Evolutionary conservation across 2,888 invertebrate genomes (phyloP).

Genomic region (Agrypnus murinus): DNA sequence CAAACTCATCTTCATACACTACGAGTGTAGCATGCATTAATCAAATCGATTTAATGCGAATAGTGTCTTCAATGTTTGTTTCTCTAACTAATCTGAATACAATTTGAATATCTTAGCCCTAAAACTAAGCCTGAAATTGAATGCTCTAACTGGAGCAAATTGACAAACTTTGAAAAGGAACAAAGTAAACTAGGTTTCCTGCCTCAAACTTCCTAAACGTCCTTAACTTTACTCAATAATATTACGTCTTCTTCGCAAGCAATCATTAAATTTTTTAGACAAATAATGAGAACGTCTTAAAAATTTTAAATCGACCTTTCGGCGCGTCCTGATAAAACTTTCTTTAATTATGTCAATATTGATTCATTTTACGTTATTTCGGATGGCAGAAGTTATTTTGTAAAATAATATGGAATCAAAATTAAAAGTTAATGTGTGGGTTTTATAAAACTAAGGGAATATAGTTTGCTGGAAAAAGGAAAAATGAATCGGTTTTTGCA

Average conservation of each 20-base stretch:
- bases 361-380: no score
- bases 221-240: neutral
- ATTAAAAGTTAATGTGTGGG: no score
- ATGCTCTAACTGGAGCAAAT: conserved; percentile 33
- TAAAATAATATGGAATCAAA: no score
- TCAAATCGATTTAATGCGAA: conserved; percentile 13
- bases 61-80: conserved; percentile 26
- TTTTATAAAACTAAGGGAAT: no score
- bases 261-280: neutral
- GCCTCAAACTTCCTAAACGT: neutral
- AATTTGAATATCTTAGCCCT: conserved; percentile 39
- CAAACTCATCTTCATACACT: neutral
- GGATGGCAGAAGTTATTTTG: no score
- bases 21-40: no score
- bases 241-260: neutral
- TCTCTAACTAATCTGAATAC: conserved; percentile 39
- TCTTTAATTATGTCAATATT: no score
- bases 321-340: no score
- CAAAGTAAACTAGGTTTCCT: conserved; percentile 21
- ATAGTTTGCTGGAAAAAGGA: no score
- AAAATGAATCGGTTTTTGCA: no score
- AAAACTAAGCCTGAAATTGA: conserved; percentile 23
- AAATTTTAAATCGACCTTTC: no score
- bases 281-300: no score
- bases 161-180: conserved; percentile 29